Percentiles rank a stretch among this genome's conserved stretches.
These are phyloP conservation scores for Scylla paramamosain DNA, from an alignment of 1,140 invertebrate genomes.

Conservation along the genomic window DNA sequence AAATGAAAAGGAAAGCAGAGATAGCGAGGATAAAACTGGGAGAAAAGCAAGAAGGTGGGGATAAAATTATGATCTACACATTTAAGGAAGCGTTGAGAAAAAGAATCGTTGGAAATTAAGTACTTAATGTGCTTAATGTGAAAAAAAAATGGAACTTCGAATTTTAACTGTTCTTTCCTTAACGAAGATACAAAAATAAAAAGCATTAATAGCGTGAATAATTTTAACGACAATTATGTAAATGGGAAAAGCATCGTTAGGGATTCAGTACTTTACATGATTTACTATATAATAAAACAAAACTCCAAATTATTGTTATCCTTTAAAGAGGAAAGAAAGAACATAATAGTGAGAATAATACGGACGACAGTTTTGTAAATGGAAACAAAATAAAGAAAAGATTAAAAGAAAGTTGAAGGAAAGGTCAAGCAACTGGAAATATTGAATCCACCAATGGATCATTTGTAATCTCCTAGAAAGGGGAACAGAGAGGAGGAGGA, in stretches of 20 bases:
- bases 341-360: background rate
- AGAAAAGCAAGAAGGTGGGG: background rate
- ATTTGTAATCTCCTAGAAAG: background rate
- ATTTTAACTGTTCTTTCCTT: background rate
- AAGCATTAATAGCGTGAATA: too few species aligned
- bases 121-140: too few species aligned
- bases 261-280: background rate
- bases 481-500: background rate
- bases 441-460: background rate
- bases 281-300: background rate
- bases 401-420: background rate
- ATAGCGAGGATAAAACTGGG: background rate
- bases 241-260: too few species aligned
- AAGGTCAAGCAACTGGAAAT: background rate
- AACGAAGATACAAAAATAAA: background rate
- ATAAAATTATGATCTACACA: background rate
- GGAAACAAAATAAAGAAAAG: background rate
- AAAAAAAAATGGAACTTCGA: too few species aligned
- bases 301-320: background rate
- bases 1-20: background rate
- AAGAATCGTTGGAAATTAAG: too few species aligned
- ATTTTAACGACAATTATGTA: too few species aligned
- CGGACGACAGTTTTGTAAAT: too few species aligned
- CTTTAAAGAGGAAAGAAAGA: background rate
- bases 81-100: too few species aligned